Base-by-base conservation (phyloP, 1,140 invertebrate species). In the Drosophila tani region DNA sequence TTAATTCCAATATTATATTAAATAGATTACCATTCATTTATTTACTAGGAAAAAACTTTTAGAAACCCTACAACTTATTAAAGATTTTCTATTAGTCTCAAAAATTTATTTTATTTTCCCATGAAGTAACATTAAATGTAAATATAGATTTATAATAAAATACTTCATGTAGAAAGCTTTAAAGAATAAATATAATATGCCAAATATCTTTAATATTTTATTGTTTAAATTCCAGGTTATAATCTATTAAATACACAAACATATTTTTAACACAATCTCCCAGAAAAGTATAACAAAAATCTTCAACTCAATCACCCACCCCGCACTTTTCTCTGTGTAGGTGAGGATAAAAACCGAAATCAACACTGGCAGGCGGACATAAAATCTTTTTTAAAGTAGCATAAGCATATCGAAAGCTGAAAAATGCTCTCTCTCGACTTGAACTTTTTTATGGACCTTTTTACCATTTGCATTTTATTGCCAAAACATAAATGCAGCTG, bases 401-500 rank as follows among this genome's bases (percentile, higher is more conserved):
- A 78, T 88, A 83, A 83, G 80, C 84, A 88, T 88, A 87, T 88
- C 73, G 80, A 82, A 67, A 58, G 74, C 63, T 53, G 46, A 41
- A 45, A 40, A 47, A 51, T 69, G 56, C 27, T 57, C 45, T 60
- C 27, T 60, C 35, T 15, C 24, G 69, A 68, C 59, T 80, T 70
- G 41, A 43, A 68, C 62, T 80, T 83, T 85, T 88, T 81, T 81
- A 87, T 87, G 78, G 65, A 58, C 67, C 73, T 81, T 78, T 86
- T 81, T 80, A 83, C 73, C 84, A 88, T 87, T 88, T 83, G 80
- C 84, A 83, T 88, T 87, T 87, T 87, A 87, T 87, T 87, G 84
- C 84, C 84, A 87, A 87, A 88, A 88, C 84, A 87, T 84, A 68
- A 88, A 81, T 81, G 84, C 84, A 81, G 71, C 73, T 77, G 76